These are phyloP conservation scores for Trachops cirrhosus DNA, from an alignment of 2,797 vertebrate genomes.

Conservation along the genomic window DNA sequence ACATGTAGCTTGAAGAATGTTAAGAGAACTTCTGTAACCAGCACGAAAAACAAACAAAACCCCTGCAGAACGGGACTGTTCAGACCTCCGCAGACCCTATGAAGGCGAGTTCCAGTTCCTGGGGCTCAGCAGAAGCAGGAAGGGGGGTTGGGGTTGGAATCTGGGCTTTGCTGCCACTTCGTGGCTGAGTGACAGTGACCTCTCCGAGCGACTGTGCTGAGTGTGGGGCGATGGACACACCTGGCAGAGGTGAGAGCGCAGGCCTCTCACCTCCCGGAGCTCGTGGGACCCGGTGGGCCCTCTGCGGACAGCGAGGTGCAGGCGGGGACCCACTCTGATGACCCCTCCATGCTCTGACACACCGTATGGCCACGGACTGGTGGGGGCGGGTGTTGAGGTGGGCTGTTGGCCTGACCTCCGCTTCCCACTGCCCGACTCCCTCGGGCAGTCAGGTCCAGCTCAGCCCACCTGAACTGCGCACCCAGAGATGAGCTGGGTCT, in stretches of 20 bases:
- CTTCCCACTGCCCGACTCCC: neutral
- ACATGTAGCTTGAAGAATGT: neutral
- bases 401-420: neutral
- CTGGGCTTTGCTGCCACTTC: neutral
- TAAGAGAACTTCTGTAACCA: neutral
- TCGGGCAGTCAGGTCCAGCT: neutral
- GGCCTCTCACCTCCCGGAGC: neutral
- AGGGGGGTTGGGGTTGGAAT: neutral
- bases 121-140: neutral
- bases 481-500: neutral
- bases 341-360: neutral
- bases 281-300: neutral
- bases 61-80: neutral
- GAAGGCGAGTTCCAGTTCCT: neutral
- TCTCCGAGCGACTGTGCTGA: neutral
- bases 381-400: no score
- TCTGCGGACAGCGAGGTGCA: neutral
- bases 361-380: neutral
- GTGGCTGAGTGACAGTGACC: neutral
- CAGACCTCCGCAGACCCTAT: neutral
- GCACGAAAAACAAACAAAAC: neutral
- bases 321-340: neutral
- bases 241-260: neutral
- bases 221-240: neutral
- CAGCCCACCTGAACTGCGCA: neutral